Conservation (phyloP, 2,797 vertebrate species). For the Muraenolepis orangiensis region DNA sequence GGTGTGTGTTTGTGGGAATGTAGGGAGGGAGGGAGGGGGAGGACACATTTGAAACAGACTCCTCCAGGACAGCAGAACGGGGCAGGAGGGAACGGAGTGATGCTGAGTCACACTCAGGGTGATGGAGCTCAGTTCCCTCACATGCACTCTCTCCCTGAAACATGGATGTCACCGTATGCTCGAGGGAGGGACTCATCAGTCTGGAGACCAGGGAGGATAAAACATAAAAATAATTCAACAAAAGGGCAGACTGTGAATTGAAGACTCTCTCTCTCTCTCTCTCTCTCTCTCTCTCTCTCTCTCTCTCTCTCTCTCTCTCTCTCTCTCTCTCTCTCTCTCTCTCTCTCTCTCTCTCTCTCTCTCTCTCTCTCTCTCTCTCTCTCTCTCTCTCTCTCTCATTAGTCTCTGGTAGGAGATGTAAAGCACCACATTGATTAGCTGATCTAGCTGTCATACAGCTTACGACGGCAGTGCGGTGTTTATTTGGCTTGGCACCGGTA, state of each 20-base stretch:
- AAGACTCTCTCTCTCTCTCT: constrained; percentile 27
- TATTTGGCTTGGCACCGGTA: constrained; percentile 1
- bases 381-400: constrained; percentile 13
- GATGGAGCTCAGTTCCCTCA: constrained; percentile 64
- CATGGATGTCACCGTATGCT: constrained; percentile 48
- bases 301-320: constrained; percentile 23
- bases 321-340: constrained; percentile 14
- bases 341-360: constrained; percentile 17
- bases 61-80: constrained; percentile 33
- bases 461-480: not conserved
- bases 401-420: constrained; percentile 14
- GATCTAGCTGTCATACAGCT: not conserved
- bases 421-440: not conserved
- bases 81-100: constrained; percentile 46
- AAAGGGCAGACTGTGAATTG: constrained; percentile 22
- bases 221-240: constrained; percentile 39
- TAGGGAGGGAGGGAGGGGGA: not conserved
- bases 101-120: constrained; percentile 69
- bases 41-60: constrained; percentile 34
- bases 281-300: constrained; percentile 26
- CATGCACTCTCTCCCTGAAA: constrained; percentile 50
- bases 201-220: constrained; percentile 39
- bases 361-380: constrained; percentile 34
- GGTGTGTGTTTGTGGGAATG: not conserved
- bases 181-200: constrained; percentile 40